Base-by-base conservation (phyloP, 2,888 invertebrate species). In the Spialia ferax region DNA sequence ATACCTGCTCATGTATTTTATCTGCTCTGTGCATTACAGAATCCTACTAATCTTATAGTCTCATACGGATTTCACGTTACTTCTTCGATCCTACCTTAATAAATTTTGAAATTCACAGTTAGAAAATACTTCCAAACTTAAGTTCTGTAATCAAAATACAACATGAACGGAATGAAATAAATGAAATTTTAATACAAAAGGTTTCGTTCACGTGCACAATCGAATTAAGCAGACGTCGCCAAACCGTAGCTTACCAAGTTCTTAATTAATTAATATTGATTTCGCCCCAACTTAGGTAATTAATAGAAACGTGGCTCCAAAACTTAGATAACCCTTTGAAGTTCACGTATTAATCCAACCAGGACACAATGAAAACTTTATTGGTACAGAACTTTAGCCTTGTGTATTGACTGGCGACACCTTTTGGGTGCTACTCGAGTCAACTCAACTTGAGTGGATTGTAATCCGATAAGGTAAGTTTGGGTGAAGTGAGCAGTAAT, bases 241-340 rank as follows among this genome's bases (percentile, higher is more conserved):
- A 67, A 62, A 29, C 69, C 38, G 55, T 63, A 22, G 48, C 48
- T 62, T 52, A 60, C 63, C 63, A 13, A 68, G 63, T 69, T 61
- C 50, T 68, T 70, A 71, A 70, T 72, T 72, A 72, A 72, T 72
- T 70, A 69, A 68, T 70, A 72, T 72, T 68, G 71, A 70, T 72
- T 62, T 72, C 62, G 35, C 52, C 70, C 74, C 74, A 91, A 92
- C 83, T 91, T 86, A 76, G 78, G 84, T 89, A 91, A 91, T 91
- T 90, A 91, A 89, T 91, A 90, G 88, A 85, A 88, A 87, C 87
- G 86, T 82, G 85, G 86, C 86, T 81, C 85, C 81, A 71, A 87
- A 89, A 89, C 88, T 89, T 87, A 86, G 88, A 86, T 87, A 88
- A 90, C 86, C 89, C 89, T 89, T 88, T 85, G 77, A 88, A 89